Conservation (phyloP, 92 coral and sea anemone species). For the Hydrozoanthus gracilis region DNA sequence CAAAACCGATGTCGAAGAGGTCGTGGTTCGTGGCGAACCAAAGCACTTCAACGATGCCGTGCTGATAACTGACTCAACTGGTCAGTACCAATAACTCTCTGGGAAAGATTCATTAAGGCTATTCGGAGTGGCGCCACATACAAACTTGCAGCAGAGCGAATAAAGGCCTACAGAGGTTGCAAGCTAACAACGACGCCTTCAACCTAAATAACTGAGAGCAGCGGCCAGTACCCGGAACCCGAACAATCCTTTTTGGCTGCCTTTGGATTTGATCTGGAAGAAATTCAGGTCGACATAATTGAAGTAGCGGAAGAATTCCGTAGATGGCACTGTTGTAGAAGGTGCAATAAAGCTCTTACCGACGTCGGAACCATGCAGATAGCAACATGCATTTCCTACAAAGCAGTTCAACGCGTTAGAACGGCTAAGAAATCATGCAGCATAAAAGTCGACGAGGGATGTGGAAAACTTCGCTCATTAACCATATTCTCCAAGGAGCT, state of each 20-base stretch:
- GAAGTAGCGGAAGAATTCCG: constrained; percentile 12
- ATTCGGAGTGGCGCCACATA: background rate
- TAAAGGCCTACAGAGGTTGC: background rate
- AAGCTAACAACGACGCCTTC: constrained; percentile 17
- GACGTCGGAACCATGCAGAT: too few species aligned
- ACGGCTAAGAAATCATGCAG: too few species aligned
- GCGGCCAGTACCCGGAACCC: background rate
- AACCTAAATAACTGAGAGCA: background rate
- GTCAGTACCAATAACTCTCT: constrained; percentile 13
- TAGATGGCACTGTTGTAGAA: background rate
- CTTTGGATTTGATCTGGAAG: background rate
- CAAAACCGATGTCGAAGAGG: background rate
- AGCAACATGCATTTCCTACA: too few species aligned
- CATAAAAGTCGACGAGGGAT: too few species aligned
- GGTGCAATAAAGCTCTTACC: background rate
- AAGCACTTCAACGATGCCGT: background rate
- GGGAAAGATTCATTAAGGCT: background rate
- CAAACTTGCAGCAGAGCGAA: too few species aligned
- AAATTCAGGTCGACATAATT: background rate
- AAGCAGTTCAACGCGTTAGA: too few species aligned
- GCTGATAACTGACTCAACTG: background rate
- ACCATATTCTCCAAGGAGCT: too few species aligned
- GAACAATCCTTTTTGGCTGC: background rate
- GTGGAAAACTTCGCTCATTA: too few species aligned
- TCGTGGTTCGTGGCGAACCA: background rate